These are phyloP conservation scores for Phyllopteryx taeniolatus DNA, from an alignment of 2,113 vertebrate species.

Conservation along the genomic window DNA sequence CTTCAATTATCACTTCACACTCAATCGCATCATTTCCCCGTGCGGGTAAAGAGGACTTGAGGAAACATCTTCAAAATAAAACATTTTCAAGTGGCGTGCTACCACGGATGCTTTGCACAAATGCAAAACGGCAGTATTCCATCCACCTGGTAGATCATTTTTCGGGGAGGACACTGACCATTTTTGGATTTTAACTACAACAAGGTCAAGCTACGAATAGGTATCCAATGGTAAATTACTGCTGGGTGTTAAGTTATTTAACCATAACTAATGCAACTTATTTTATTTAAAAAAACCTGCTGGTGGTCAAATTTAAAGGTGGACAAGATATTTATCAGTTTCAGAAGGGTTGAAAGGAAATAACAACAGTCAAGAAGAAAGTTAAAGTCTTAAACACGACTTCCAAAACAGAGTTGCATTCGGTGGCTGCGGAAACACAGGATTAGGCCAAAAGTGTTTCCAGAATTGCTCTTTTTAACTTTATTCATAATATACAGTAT, in stretches of 20 bases:
- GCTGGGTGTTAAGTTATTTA: neutral
- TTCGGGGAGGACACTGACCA: neutral
- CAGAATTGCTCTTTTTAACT: too few relatives aligned
- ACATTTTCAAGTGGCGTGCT: neutral
- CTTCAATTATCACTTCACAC: conserved; percentile 13
- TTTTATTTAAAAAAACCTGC: too few relatives aligned
- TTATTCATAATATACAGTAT: too few relatives aligned
- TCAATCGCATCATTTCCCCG: conserved; percentile 37
- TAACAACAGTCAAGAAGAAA: too few relatives aligned
- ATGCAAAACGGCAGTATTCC: neutral
- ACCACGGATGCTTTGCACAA: neutral
- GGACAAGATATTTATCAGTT: too few relatives aligned
- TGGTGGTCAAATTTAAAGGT: too few relatives aligned
- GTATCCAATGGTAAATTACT: neutral
- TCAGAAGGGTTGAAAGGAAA: too few relatives aligned
- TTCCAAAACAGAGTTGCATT: too few relatives aligned
- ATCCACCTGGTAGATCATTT: neutral
- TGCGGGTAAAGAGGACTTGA: conserved; percentile 23
- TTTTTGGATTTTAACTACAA: neutral
- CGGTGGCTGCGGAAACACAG: too few relatives aligned
- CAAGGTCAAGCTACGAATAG: neutral
- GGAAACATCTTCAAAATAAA: conserved; percentile 37
- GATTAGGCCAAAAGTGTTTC: too few relatives aligned
- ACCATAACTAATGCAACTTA: neutral
- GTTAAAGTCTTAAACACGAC: too few relatives aligned